These are phyloP conservation scores for Cheilinus undulatus DNA, from an alignment of 2,113 vertebrate species.

Conservation along the genomic window DNA sequence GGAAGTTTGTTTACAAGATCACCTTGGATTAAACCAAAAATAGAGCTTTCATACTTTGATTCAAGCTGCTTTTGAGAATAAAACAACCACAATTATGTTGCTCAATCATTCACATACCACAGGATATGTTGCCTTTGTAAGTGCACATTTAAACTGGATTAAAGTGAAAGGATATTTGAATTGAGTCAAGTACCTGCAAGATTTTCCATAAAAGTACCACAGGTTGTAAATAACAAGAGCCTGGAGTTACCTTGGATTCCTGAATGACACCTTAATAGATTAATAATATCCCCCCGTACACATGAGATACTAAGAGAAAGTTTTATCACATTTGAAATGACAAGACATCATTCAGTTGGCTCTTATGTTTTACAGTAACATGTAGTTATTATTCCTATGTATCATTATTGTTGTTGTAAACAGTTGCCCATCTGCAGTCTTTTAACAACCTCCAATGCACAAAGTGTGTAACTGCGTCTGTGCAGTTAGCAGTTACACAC, in stretches of 20 bases:
- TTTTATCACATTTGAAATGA: slow-evolving; percentile 73
- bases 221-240: background rate
- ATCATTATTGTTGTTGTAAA: slow-evolving; percentile 71
- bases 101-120: slow-evolving; percentile 20
- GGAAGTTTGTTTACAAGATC: slow-evolving; percentile 34
- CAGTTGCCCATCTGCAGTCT: slow-evolving; percentile 52
- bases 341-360: slow-evolving; percentile 69
- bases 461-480: slow-evolving; percentile 38
- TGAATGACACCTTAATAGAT: slow-evolving; percentile 38
- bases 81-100: slow-evolving; percentile 6
- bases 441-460: slow-evolving; percentile 49
- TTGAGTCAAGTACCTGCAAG: slow-evolving; percentile 39
- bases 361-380: slow-evolving; percentile 69
- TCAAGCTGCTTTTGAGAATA: slow-evolving; percentile 39
- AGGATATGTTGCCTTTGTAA: slow-evolving; percentile 32
- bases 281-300: slow-evolving; percentile 47
- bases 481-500: slow-evolving; percentile 52
- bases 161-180: slow-evolving; percentile 12
- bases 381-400: slow-evolving; percentile 48
- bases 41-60: slow-evolving; percentile 21
- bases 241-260: slow-evolving; percentile 23
- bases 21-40: slow-evolving; percentile 13
- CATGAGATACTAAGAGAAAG: slow-evolving; percentile 30
- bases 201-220: slow-evolving; percentile 9
- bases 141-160: slow-evolving; percentile 32